A percentile compares a stretch with the other conserved stretches of the same genome.
Conservation (phyloP, 2,888 invertebrate genomes). For the Fragum fragum region DNA sequence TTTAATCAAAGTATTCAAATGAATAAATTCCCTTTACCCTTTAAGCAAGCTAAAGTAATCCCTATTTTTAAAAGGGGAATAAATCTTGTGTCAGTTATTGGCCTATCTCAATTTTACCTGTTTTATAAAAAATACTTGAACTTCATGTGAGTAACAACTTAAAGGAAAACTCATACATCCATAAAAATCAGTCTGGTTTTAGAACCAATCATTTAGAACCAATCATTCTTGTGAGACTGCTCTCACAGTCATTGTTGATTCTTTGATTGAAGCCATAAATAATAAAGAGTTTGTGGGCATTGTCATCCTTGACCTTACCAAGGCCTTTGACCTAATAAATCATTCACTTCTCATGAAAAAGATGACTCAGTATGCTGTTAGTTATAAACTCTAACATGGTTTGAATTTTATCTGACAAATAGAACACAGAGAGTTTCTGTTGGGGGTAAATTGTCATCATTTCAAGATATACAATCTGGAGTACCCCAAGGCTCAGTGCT, state of each 20-base stretch:
- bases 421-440: conserved; percentile 8
- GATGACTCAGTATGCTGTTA: not conserved
- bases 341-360: not conserved
- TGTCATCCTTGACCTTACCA: not conserved
- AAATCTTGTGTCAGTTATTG: not conserved
- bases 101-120: not conserved
- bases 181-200: conserved; percentile 18
- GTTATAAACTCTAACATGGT: not conserved
- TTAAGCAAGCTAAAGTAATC: conserved; percentile 21
- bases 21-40: not conserved
- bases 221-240: conserved; percentile 16
- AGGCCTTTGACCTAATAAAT: not conserved
- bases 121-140: not conserved
- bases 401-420: not conserved
- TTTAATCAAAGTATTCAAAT: conserved; percentile 2
- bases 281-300: conserved; percentile 5
- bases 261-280: not conserved
- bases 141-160: conserved; percentile 1
- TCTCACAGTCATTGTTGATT: not conserved
- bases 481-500: conserved; percentile 13
- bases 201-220: conserved; percentile 4
- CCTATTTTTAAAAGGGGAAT: not conserved
- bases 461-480: not conserved
- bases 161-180: not conserved
- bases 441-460: not conserved